A percentile compares a stretch with the other conserved stretches of the same genome.
Conservation (phyloP, 2,113 vertebrate species). For the Myiozetetes cayanensis region DNA sequence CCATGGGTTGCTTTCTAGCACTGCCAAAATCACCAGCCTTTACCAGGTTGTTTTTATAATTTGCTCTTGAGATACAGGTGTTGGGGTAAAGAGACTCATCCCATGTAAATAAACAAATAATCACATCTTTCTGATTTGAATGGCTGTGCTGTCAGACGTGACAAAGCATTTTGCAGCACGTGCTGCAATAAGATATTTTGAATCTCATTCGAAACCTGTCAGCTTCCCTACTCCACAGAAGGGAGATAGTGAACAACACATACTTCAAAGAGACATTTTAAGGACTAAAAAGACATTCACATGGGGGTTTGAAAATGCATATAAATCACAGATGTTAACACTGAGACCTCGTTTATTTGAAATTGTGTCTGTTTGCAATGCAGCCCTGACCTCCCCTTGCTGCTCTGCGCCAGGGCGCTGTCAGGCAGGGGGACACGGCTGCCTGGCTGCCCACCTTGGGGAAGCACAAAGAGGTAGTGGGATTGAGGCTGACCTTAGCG, state of each 20-base stretch:
- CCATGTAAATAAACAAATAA: background rate
- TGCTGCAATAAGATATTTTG: background rate
- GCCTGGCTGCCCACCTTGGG: background rate
- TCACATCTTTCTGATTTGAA: background rate
- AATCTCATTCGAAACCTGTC: background rate
- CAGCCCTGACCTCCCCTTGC: background rate
- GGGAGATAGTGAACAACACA: background rate
- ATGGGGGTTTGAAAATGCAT: background rate
- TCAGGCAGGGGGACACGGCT: accelerated
- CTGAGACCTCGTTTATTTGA: background rate
- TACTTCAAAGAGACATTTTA: background rate
- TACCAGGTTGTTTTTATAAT: background rate
- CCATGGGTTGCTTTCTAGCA: background rate
- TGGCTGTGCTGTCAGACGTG: background rate
- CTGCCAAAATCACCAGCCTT: background rate
- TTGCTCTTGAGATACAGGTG: background rate
- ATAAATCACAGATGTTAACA: background rate
- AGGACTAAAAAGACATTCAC: background rate
- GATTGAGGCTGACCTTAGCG: background rate
- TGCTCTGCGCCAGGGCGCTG: accelerated
- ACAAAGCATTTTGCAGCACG: background rate
- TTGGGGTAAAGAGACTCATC: background rate
- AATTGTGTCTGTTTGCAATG: background rate
- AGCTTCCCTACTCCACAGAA: background rate
- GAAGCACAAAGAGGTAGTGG: background rate